Base-by-base conservation (phyloP, 2,113 vertebrate genomes). In the Crypturellus undulatus region DNA sequence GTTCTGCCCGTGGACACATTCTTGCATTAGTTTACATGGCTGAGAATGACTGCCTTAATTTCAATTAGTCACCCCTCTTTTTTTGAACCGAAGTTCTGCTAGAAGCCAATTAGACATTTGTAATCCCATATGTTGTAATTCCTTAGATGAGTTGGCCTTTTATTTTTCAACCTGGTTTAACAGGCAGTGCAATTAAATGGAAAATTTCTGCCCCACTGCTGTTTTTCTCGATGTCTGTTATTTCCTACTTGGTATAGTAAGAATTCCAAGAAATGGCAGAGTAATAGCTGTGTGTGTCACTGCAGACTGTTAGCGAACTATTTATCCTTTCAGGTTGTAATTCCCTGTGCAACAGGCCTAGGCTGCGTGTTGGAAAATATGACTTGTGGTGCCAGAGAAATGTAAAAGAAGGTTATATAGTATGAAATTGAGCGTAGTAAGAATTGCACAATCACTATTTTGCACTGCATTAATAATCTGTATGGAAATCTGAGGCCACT, bases 371-470 rank as follows among this genome's bases (percentile, higher is more conserved):
- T 90, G 94, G 65, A 92, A 97, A 94, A 87, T 70, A 52, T 62
- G 76, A 88, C 45, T 56, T 47, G 25, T 67, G 7, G 30, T 79
- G 77, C 58, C 84, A 95, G 82, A 45, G 72, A 58, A 54, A 42
- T 81, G 72, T 75, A 18, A 93, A 38, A 49, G 85, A 34, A 72
- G 73, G 83, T 38, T 68, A 56, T 52, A 45, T 11, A 14, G 9
- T 65, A 79, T 81, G 67, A 83, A 89, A 93, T 90, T 96, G 84
- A 94, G 40, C 34, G 52, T n/a, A 78, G 36, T 70, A 83, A 56
- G 72, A 72, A 86, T 95, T 88, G 90, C 76, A 87, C 28, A 63
- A 2, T 76, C 3, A 36, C 68, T 72, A 67, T 73, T 45, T 36
- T 81, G 38, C 16, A 14, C 40, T 86, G 28, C 58, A 19, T 71